Percentiles rank a stretch among this genome's conserved stretches.
Conservation (phyloP, 2,113 vertebrate genomes). For the Platysternon megacephalum region DNA sequence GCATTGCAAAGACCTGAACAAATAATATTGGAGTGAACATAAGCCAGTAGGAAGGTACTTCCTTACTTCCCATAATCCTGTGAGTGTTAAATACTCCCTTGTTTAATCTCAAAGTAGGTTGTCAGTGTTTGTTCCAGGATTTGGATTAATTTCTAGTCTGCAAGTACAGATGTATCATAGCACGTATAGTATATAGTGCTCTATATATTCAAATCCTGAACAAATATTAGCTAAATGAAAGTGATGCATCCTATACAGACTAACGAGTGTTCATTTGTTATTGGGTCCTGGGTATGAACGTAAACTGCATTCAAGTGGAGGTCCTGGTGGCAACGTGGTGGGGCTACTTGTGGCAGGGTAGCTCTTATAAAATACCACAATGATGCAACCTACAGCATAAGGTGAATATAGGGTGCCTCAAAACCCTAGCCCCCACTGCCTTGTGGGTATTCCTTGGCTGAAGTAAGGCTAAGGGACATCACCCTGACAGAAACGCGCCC, state of each 20-base stretch:
- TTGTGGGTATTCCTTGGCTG: not conserved
- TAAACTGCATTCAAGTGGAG: not conserved
- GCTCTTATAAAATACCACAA: not conserved
- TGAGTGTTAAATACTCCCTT: not conserved
- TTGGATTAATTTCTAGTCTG: not conserved
- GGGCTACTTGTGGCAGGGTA: not conserved
- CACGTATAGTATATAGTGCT: not conserved
- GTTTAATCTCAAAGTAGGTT: not conserved
- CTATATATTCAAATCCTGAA: not conserved
- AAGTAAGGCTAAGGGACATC: not conserved
- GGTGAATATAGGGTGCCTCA: not conserved
- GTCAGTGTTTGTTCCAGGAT: not conserved
- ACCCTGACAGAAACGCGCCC: not conserved
- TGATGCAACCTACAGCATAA: not conserved
- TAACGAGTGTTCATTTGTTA: not conserved
- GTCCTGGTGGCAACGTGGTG: not conserved
- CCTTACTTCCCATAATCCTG: not conserved
- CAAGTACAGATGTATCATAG: not conserved
- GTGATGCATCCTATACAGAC: not conserved
- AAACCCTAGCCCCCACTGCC: not conserved
- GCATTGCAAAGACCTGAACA: not conserved
- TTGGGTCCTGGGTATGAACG: not conserved
- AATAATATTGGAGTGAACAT: not conserved
- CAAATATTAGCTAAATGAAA: not conserved
- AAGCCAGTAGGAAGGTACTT: not conserved